Conservation (phyloP, 1,140 invertebrate species). For the Drosophila nigromelanica region DNA sequence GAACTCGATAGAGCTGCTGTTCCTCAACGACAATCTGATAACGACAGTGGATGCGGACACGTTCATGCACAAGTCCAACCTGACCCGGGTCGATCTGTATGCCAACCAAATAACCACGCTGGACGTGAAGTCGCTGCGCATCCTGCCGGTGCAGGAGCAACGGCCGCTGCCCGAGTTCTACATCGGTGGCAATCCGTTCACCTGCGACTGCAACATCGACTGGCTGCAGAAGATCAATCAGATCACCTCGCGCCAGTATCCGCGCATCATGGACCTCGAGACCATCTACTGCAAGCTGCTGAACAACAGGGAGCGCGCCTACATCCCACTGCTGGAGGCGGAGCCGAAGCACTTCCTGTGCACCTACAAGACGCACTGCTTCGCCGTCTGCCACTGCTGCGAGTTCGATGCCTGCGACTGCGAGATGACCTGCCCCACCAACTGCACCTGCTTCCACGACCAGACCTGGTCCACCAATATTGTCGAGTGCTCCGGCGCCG, state of each 20-base stretch:
- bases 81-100: slow-evolving; percentile 93
- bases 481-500: slow-evolving; percentile 93
- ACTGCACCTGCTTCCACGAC: slow-evolving; percentile 97
- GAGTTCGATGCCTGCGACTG: slow-evolving; percentile 98
- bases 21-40: slow-evolving; percentile 93
- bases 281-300: slow-evolving; percentile 95
- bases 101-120: slow-evolving; percentile 93
- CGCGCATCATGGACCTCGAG: slow-evolving; percentile 94
- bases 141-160: slow-evolving; percentile 89
- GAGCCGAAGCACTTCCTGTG: slow-evolving; percentile 95
- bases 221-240: slow-evolving; percentile 94
- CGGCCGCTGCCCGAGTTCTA: slow-evolving; percentile 92
- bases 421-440: slow-evolving; percentile 96
- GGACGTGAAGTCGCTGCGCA: slow-evolving; percentile 91
- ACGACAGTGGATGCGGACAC: slow-evolving; percentile 91
- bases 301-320: slow-evolving; percentile 92
- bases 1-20: slow-evolving; percentile 90
- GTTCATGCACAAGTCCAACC: slow-evolving; percentile 92
- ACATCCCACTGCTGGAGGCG: slow-evolving; percentile 92
- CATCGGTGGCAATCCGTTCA: slow-evolving; percentile 93
- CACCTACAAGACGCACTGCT: slow-evolving; percentile 96
- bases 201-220: slow-evolving; percentile 94
- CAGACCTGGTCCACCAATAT: slow-evolving; percentile 97
- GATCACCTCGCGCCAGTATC: slow-evolving; percentile 90
- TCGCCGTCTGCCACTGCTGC: slow-evolving; percentile 96